These are phyloP conservation scores for Pristis pectinata DNA, from an alignment of 2,797 vertebrate species.

Conservation along the genomic window DNA sequence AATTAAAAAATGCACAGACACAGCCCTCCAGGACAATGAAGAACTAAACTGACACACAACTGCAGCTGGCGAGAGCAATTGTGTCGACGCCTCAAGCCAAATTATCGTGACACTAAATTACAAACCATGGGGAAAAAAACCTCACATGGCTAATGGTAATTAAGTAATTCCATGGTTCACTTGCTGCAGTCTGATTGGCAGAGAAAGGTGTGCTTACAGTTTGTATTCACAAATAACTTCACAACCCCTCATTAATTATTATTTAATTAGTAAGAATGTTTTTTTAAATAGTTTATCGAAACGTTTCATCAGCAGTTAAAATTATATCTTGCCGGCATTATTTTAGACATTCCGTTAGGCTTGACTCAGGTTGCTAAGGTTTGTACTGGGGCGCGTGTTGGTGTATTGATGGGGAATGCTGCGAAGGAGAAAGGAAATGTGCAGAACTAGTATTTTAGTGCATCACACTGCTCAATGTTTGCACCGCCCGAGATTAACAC, in stretches of 20 bases:
- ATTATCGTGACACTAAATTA: slow-evolving; percentile 59
- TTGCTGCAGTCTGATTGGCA: background rate
- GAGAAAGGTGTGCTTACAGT: background rate
- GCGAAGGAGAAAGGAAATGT: background rate
- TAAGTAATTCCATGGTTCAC: slow-evolving; percentile 33
- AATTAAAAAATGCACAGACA: slow-evolving; percentile 67
- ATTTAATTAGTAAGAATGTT: background rate
- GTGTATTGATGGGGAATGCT: background rate
- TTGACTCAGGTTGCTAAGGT: background rate
- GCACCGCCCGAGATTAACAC: background rate
- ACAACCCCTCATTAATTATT: slow-evolving; percentile 23
- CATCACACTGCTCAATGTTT: background rate
- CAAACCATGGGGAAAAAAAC: slow-evolving; percentile 46
- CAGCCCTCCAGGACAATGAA: slow-evolving; percentile 62
- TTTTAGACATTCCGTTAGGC: background rate
- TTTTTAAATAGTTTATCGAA: background rate
- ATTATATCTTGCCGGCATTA: background rate
- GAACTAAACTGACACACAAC: slow-evolving; percentile 62
- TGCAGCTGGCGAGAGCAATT: slow-evolving; percentile 57
- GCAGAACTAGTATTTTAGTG: background rate
- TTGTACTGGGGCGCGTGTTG: background rate
- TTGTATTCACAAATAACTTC: slow-evolving; percentile 27
- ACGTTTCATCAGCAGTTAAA: background rate
- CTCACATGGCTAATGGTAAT: slow-evolving; percentile 50
- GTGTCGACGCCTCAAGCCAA: slow-evolving; percentile 55